Evolutionary conservation across 2,113 vertebrate species (phyloP), one percentile per base, ranked within the genome.

Genomic region (Chloropsis hardwickii): DNA sequence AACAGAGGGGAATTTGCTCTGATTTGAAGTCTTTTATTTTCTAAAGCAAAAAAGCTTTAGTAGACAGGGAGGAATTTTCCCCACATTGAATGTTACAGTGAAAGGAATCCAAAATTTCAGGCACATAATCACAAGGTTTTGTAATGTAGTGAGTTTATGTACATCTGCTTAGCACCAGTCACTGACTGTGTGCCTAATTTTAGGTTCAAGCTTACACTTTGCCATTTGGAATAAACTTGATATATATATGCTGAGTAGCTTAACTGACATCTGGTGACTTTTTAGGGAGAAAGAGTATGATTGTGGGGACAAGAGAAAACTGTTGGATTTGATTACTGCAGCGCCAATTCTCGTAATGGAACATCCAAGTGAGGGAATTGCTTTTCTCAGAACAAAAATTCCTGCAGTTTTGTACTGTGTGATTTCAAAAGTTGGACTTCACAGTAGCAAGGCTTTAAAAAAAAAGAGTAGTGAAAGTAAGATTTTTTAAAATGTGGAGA

Each of bases 101-200:
- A 89, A 90, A 90, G 37, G 60, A 86, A 71, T 94, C 72, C 37
- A 93, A 64, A 86, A 83, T 93, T 94, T 90, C 71, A 86, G 71
- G 79, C 79, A 67, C n/a, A 78, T 51, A 85, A 83, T 96, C 79
- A 88, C 88, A 94, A 88, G 82, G 90, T 93, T 95, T 94, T 71
- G 40, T 94, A 93, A 96, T 93, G 73, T 33, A 74, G 72, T 71
- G 71, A 90, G 92, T 96, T 94, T 90, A 83, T 96, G 90, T 95
- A 95, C 94, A 96, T 96, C 94, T 97, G 92, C 72, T 96, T 94
- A 95, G 92, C 96, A 97, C 91, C 88, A 97, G 24, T 28, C 71
- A 35, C 79, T 12, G 12, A 60, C 88, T 92, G 14, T 40, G 57
- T 93, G 79, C 92, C 88, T 86, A 81, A 90, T 93, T 88, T 86